These are phyloP conservation scores for Pteropus alecto DNA, from an alignment of 2,113 vertebrate species.

Conservation along the genomic window DNA sequence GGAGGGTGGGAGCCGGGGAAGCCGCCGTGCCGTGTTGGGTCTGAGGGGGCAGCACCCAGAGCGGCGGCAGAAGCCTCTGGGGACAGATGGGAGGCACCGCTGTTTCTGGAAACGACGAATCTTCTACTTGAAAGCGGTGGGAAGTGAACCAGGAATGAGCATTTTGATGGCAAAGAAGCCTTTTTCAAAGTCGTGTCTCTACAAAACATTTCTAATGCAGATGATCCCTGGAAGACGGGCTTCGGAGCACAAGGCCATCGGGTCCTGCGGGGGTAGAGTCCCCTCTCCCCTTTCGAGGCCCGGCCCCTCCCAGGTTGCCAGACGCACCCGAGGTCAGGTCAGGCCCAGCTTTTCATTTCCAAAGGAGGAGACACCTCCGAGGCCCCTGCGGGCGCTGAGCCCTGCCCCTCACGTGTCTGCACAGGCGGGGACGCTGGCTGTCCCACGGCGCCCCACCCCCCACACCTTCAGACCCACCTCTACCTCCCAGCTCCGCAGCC, in stretches of 20 bases:
- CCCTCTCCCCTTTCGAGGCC: fast-evolving
- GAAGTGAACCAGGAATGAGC: neutral
- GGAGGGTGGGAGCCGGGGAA: neutral
- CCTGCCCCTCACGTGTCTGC: no score
- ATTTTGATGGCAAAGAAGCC: neutral
- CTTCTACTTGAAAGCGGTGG: neutral
- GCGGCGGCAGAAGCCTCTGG: no score
- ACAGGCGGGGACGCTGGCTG: neutral
- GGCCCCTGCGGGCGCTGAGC: no score
- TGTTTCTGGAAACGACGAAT: no score
- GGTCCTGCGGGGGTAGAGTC: fast-evolving
- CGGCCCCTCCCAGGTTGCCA: neutral
- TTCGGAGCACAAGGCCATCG: fast-evolving
- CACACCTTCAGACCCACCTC: neutral
- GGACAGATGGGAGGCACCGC: no score
- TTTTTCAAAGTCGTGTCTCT: neutral
- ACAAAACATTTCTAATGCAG: neutral
- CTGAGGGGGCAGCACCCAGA: neutral
- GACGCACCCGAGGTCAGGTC: neutral
- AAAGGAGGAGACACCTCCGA: neutral
- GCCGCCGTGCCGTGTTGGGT: no score
- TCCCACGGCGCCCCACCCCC: neutral
- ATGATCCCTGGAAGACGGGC: fast-evolving
- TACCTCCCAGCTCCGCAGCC: no score
- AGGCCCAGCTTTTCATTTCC: fast-evolving